Percentiles rank a stretch among this genome's conserved stretches.
These are phyloP conservation scores for Dioctria rufipes DNA, from an alignment of 2,888 invertebrate species.

Conservation along the genomic window DNA sequence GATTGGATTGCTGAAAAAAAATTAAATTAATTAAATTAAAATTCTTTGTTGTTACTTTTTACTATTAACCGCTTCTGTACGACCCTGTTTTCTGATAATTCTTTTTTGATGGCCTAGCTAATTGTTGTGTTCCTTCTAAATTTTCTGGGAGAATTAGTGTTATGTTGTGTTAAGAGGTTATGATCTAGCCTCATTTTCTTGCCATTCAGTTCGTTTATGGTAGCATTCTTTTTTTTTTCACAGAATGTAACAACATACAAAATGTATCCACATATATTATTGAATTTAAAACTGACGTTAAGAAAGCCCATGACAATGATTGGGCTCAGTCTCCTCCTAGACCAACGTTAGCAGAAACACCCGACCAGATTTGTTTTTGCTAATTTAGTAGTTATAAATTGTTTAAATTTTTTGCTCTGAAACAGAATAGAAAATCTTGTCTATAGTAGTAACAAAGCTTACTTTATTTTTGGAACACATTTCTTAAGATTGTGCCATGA, in stretches of 20 bases:
- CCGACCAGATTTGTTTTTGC: slow-evolving; percentile 84
- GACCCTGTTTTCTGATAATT: not conserved
- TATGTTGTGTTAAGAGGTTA: slow-evolving; percentile 53
- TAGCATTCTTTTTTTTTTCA: slow-evolving; percentile 72
- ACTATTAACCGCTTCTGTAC: slow-evolving; percentile 12
- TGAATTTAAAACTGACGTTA: slow-evolving; percentile 71
- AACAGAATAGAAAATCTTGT: not conserved
- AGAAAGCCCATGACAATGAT: slow-evolving; percentile 79
- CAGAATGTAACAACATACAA: slow-evolving; percentile 52
- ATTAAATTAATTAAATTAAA: too few relatives aligned
- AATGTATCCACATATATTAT: not conserved
- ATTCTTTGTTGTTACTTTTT: too few relatives aligned
- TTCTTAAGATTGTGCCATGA: slow-evolving; percentile 69
- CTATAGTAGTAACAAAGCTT: not conserved
- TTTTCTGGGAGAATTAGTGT: slow-evolving; percentile 50
- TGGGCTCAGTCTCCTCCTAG: slow-evolving; percentile 60
- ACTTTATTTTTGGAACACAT: slow-evolving; percentile 63
- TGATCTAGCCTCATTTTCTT: slow-evolving; percentile 60
- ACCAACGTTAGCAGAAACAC: slow-evolving; percentile 71
- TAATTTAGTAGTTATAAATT: slow-evolving; percentile 67
- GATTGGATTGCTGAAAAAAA: not conserved
- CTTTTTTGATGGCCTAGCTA: not conserved
- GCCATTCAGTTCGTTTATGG: slow-evolving; percentile 74
- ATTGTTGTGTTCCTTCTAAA: not conserved
- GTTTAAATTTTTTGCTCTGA: slow-evolving; percentile 55